Percentiles rank a stretch among this genome's conserved stretches.
phyloP scores from a whole-genome alignment of 2,113 vertebrate genomes.

The Urocitellus parryii region DNA sequence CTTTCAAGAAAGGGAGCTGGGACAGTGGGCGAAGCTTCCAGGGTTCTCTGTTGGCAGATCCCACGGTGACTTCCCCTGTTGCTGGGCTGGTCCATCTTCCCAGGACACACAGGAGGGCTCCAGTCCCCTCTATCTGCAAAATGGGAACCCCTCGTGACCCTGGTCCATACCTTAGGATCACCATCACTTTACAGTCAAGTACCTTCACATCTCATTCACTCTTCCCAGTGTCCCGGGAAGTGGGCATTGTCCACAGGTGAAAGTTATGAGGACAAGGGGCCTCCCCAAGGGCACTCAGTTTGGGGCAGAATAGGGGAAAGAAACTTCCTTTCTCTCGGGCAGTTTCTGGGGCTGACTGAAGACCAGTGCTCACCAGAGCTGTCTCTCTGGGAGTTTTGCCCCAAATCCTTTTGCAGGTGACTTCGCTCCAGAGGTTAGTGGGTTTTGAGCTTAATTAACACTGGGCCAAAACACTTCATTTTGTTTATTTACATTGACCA shows the following conservation, averaged over 20 bases:
- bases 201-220: neutral
- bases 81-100: neutral
- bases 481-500: constrained; percentile 8
- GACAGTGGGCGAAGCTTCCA: neutral
- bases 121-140: neutral
- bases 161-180: neutral
- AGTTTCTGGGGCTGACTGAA: neutral
- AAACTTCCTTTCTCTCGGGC: neutral
- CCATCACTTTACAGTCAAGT: neutral
- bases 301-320: neutral
- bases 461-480: constrained; percentile 15
- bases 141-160: fast-evolving
- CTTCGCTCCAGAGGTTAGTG: neutral
- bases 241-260: neutral
- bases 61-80: neutral
- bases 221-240: neutral
- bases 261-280: neutral
- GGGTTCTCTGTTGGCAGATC: neutral
- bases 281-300: neutral
- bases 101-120: neutral
- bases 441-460: constrained; percentile 24
- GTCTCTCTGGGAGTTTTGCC: neutral
- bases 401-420: neutral
- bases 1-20: neutral
- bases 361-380: neutral